These are phyloP conservation scores for Gortyna flavago DNA, from an alignment of 2,888 invertebrate species.

Conservation along the genomic window DNA sequence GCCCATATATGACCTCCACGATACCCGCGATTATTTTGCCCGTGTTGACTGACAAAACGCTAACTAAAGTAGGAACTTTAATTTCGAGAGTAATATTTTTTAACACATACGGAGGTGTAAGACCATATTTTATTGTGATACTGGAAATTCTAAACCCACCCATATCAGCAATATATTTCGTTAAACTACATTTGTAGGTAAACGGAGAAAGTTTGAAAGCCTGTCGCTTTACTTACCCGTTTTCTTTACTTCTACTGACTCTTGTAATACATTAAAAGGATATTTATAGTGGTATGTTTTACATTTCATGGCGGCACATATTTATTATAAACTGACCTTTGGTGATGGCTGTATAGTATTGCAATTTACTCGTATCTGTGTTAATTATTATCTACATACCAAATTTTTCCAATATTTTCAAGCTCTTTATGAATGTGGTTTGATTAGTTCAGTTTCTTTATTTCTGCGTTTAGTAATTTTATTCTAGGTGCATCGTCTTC, in stretches of 20 bases:
- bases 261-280: constrained; percentile 58
- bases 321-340: neutral
- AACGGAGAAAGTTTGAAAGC: constrained; percentile 51
- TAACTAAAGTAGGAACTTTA: neutral
- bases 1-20: neutral
- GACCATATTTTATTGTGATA: constrained; percentile 9
- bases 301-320: neutral
- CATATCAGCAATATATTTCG: constrained; percentile 42
- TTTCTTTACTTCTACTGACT: constrained; percentile 55
- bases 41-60: neutral
- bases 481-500: no score
- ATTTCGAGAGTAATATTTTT: neutral
- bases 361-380: neutral
- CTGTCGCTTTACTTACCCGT: constrained; percentile 59
- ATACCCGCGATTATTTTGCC: neutral
- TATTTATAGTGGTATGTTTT: constrained; percentile 26
- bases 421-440: no score
- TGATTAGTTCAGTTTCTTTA: no score
- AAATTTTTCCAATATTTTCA: no score
- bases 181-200: constrained; percentile 47
- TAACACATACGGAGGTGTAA: neutral
- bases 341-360: neutral
- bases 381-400: no score
- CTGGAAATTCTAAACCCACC: constrained; percentile 8
- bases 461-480: no score